A percentile compares a stretch with the other conserved stretches of the same genome.
These are phyloP conservation scores for Pseudomyrmex gracilis DNA, from an alignment of 1,140 invertebrate genomes.

Conservation along the genomic window DNA sequence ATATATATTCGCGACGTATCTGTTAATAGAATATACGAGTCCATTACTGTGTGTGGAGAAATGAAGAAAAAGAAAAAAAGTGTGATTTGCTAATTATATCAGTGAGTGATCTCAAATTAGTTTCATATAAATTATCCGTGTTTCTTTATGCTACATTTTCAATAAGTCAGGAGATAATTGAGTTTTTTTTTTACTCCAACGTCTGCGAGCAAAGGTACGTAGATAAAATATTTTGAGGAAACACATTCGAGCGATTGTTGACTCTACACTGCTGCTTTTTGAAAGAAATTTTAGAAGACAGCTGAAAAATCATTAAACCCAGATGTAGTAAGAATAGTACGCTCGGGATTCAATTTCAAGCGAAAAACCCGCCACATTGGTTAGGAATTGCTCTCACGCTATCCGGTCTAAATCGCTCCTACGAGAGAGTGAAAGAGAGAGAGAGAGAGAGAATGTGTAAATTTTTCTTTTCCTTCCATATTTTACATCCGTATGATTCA, in stretches of 20 bases:
- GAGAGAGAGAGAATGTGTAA: slow-evolving; percentile 39
- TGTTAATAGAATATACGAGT: background rate
- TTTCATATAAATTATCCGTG: background rate
- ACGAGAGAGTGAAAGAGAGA: too few relatives aligned
- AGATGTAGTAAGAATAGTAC: slow-evolving; percentile 34
- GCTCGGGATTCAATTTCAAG: slow-evolving; percentile 46
- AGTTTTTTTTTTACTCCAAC: too few relatives aligned
- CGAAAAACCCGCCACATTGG: slow-evolving; percentile 32
- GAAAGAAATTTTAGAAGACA: slow-evolving; percentile 23
- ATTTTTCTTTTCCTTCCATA: slow-evolving; percentile 31
- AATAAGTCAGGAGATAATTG: background rate
- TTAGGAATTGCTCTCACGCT: slow-evolving; percentile 22
- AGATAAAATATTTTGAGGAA: too few relatives aligned
- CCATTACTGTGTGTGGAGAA: background rate
- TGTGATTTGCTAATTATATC: too few relatives aligned
- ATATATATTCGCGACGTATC: background rate
- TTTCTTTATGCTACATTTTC: background rate
- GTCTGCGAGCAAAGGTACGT: too few relatives aligned
- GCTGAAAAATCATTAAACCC: slow-evolving; percentile 26
- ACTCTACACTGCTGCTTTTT: background rate
- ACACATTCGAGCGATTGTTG: too few relatives aligned
- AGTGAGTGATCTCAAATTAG: background rate
- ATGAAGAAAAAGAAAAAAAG: background rate
- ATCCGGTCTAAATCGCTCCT: slow-evolving; percentile 15
- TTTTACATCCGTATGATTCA: background rate